Percentiles rank a stretch among this genome's conserved stretches.
phyloP scores from a whole-genome alignment of 1,140 invertebrate species.

The Papilio polytes region DNA sequence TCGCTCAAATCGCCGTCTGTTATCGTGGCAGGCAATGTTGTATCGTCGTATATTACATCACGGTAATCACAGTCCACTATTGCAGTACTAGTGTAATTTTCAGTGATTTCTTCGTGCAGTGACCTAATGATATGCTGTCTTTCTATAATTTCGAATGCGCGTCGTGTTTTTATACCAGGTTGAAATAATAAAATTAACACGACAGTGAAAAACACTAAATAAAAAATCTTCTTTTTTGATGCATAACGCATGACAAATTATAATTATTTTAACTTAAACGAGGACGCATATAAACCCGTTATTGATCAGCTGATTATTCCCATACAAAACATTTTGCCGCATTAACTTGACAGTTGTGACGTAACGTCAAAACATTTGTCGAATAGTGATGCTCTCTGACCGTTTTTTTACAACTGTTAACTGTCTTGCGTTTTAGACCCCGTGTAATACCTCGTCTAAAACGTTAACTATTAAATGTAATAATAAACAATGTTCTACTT shows the following conservation, averaged over 20 bases:
- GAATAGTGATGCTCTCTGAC: neutral
- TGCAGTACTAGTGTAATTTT: conserved; percentile 67
- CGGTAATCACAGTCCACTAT: conserved; percentile 69
- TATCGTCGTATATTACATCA: conserved; percentile 65
- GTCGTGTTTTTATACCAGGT: conserved; percentile 60
- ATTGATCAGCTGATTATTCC: conserved; percentile 22
- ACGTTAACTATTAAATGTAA: neutral
- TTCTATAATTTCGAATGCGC: conserved; percentile 66
- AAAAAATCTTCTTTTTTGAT: conserved; percentile 67
- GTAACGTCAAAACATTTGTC: neutral
- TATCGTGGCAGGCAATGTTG: conserved; percentile 58
- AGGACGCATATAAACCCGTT: neutral
- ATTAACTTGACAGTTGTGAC: conserved; percentile 28
- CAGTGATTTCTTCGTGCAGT: conserved; percentile 57
- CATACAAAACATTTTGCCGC: neutral
- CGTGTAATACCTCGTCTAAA: neutral
- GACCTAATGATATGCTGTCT: conserved; percentile 65
- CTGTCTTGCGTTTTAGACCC: neutral
- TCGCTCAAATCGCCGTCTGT: conserved; percentile 68
- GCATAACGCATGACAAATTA: conserved; percentile 55
- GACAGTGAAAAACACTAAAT: conserved; percentile 43
- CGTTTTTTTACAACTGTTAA: neutral
- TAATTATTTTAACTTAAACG: conserved; percentile 15
- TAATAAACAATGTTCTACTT: neutral
- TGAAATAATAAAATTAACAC: conserved; percentile 65